A percentile compares a stretch with the other conserved stretches of the same genome.
phyloP scores from a whole-genome alignment of 2,113 vertebrate genomes.

The Panurus biarmicus region DNA sequence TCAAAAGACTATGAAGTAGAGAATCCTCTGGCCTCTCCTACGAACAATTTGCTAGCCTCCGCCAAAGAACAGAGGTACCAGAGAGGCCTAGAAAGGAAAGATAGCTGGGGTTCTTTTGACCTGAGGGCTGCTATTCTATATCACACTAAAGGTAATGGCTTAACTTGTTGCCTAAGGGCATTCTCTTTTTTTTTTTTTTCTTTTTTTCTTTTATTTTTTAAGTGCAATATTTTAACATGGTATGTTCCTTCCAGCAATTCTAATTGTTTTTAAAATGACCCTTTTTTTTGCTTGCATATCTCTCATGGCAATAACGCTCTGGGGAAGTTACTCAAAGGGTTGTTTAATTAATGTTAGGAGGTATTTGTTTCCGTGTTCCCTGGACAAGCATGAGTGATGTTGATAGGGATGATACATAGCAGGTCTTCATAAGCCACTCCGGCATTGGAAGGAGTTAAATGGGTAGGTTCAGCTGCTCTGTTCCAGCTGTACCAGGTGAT shows the following conservation, averaged over 20 bases:
- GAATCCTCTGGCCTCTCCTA: conserved; percentile 78
- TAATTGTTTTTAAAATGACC: background rate
- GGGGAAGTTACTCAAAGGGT: background rate
- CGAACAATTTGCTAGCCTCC: conserved; percentile 83
- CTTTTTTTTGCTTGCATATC: background rate
- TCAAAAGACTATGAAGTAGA: conserved; percentile 85
- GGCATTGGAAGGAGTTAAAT: background rate
- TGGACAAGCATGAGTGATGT: background rate
- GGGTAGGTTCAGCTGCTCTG: background rate
- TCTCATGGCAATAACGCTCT: background rate
- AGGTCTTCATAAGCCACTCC: background rate
- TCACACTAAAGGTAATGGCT: conserved; percentile 95
- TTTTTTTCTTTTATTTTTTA: background rate
- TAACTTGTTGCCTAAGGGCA: conserved; percentile 26
- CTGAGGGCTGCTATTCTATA: conserved; percentile 94
- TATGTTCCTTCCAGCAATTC: background rate
- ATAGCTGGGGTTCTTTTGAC: conserved; percentile 89
- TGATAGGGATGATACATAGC: background rate
- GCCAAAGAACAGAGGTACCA: conserved; percentile 85
- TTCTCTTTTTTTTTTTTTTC: background rate
- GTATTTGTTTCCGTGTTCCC: background rate
- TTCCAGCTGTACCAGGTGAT: background rate
- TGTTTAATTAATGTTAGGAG: background rate
- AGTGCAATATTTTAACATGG: background rate
- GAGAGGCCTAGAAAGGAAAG: conserved; percentile 86